Base-by-base conservation (phyloP, 2,888 invertebrate species). In the Aphrophora alni region DNA sequence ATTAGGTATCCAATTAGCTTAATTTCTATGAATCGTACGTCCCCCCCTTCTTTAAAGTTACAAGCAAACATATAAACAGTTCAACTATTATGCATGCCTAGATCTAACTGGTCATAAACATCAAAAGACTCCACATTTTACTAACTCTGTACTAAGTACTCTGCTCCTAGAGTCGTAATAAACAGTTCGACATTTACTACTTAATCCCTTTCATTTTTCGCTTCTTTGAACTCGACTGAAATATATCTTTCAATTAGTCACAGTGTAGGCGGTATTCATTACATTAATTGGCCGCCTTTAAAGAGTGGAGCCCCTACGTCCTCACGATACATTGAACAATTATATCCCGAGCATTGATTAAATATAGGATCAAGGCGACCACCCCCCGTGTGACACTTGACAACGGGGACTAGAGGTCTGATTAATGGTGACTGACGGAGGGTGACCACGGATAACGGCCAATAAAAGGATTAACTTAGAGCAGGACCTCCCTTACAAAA, bases 381-480 rank as follows among this genome's bases (percentile, higher is more conserved):
- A 59, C 59, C 59, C 44, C 44, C 59, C 21, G 59, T 21, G 21
- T 21, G 59, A 59, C 59, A 59, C 59, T 59, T 21, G 44, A 44
- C 44, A 44, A 44, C 44, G 44, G 44, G 44, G 44, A 14, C 44
- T 44, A 44, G 17, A 17, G 44, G 44, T 44, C n/a, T 44, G 59
- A 59, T 59, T 59, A 59, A 59, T 21, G 59, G 21, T 21, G 21
- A 59, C 21, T 21, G 59, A 59, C 59, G 21, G n/a, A 59, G 59
- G 59, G 59, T 59, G 59, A 59, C 59, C 59, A 59, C 59, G 59
- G 59, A 21, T 59, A 59, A 59, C 59, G 59, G 59, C 59, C 59
- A 59, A 59, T 59, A 59, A 59, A 59, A 59, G 59, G 59, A 59
- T 59, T 59, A 59, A 21, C 59, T 59, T 59, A n/a, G 3, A n/a